Evolutionary conservation across 1,140 invertebrate species (phyloP).

Genomic region (Euwallacea similis): DNA sequence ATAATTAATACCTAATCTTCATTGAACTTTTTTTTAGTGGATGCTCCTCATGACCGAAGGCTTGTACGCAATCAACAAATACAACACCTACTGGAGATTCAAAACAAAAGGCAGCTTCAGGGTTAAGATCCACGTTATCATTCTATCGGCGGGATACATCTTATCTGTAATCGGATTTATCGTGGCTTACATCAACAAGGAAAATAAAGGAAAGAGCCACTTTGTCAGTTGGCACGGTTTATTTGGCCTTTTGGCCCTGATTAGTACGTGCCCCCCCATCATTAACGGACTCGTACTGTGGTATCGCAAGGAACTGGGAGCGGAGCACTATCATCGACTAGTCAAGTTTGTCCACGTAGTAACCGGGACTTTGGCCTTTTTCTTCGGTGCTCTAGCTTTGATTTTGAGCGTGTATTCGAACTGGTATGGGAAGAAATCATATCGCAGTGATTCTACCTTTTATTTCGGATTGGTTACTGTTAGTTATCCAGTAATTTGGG

Average conservation of each 20-base stretch:
- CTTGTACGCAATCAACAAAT: conserved; percentile 41
- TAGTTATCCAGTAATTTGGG: conserved; percentile 39
- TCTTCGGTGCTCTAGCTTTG: conserved; percentile 44
- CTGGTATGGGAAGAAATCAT: conserved; percentile 42
- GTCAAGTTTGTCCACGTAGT: conserved; percentile 43
- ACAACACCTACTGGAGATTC: conserved; percentile 40
- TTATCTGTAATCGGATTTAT: conserved; percentile 38
- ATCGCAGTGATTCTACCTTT: conserved; percentile 36
- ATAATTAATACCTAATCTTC: too few species aligned
- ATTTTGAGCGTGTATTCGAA: conserved; percentile 46
- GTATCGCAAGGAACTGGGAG: conserved; percentile 42
- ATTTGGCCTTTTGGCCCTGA: conserved; percentile 42
- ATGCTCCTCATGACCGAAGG: conserved; percentile 47
- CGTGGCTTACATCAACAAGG: conserved; percentile 44
- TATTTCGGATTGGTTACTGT: conserved; percentile 35
- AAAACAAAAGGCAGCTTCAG: conserved; percentile 30
- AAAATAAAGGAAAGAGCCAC: conserved; percentile 41
- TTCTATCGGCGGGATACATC: conserved; percentile 31
- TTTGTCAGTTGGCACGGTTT: conserved; percentile 45
- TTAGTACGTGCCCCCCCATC: conserved; percentile 34
- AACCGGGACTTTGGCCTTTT: conserved; percentile 38
- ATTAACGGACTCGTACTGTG: conserved; percentile 41
- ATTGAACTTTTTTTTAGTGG: conserved; percentile 42
- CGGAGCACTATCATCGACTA: conserved; percentile 27
- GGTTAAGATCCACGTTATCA: conserved; percentile 39